Percentiles rank a stretch among this genome's conserved stretches.
phyloP scores from a whole-genome alignment of 2,113 vertebrate species.

The Thinocorus orbignyianus region DNA sequence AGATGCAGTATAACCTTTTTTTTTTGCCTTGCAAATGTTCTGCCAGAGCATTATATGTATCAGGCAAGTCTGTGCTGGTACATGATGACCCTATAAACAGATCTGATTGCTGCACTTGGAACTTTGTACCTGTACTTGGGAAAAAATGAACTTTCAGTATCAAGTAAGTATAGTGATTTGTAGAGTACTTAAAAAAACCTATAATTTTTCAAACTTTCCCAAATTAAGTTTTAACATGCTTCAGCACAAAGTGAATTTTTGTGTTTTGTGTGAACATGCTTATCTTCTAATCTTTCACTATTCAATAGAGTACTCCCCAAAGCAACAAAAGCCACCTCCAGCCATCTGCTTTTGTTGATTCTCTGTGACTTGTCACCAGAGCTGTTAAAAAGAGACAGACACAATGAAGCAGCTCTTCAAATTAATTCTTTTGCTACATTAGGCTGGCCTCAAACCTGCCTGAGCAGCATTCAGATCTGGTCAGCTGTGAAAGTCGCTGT shows the following conservation, averaged over 20 bases:
- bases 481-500: not conserved
- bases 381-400: not conserved
- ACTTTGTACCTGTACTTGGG: not conserved
- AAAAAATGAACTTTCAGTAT: not conserved
- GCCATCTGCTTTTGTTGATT: constrained; percentile 32
- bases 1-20: not conserved
- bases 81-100: not conserved
- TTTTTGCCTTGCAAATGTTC: not conserved
- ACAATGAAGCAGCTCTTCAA: constrained; percentile 26
- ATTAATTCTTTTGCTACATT: constrained; percentile 2
- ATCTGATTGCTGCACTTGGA: not conserved
- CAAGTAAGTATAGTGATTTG: not conserved
- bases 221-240: not conserved
- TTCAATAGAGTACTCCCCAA: not conserved
- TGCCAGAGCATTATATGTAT: not conserved
- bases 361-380: not conserved
- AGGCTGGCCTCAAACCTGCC: not conserved
- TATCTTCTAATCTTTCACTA: not conserved
- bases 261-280: not conserved
- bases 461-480: not conserved
- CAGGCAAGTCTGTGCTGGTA: not conserved
- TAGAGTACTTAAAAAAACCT: not conserved
- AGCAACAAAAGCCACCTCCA: constrained; percentile 2
- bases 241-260: not conserved
- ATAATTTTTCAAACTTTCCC: not conserved